Conservation (phyloP, 1,140 invertebrate genomes). For the Ephestia elutella region DNA sequence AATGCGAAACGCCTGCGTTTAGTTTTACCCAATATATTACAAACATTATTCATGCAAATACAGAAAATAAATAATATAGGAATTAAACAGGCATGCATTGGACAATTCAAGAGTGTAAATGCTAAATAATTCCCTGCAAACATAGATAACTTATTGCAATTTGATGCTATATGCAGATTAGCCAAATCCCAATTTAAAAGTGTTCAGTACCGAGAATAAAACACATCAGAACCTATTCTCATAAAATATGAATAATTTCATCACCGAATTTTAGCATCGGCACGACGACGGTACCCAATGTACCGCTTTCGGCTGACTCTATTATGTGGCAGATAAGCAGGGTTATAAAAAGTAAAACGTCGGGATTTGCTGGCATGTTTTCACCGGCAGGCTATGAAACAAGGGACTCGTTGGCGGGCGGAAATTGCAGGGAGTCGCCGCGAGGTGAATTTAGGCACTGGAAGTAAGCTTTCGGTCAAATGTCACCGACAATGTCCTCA, state of each 20-base stretch:
- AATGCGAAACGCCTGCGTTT: too few species aligned
- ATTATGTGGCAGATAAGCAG: conserved; percentile 34
- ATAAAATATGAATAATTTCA: conserved; percentile 13
- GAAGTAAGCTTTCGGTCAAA: conserved; percentile 40
- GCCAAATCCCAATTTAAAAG: background rate
- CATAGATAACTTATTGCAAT: background rate
- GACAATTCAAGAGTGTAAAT: background rate
- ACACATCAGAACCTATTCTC: background rate
- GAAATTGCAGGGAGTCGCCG: conserved; percentile 42
- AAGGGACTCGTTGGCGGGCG: conserved; percentile 44
- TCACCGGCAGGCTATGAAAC: conserved; percentile 29
- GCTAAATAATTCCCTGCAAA: background rate
- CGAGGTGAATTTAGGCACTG: conserved; percentile 30
- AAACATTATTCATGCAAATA: too few species aligned
- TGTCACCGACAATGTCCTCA: conserved; percentile 33
- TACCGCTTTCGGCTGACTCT: conserved; percentile 20
- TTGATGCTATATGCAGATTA: background rate
- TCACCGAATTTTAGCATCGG: conserved; percentile 15
- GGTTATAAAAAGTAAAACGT: conserved; percentile 43
- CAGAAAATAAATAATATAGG: too few species aligned
- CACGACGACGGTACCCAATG: too few species aligned
- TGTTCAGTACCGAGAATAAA: background rate
- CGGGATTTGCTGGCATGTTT: conserved; percentile 35
- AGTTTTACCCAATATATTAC: too few species aligned
- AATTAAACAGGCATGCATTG: background rate